phyloP scores from a whole-genome alignment of 2,888 invertebrate genomes.

The Suillia variegata region DNA sequence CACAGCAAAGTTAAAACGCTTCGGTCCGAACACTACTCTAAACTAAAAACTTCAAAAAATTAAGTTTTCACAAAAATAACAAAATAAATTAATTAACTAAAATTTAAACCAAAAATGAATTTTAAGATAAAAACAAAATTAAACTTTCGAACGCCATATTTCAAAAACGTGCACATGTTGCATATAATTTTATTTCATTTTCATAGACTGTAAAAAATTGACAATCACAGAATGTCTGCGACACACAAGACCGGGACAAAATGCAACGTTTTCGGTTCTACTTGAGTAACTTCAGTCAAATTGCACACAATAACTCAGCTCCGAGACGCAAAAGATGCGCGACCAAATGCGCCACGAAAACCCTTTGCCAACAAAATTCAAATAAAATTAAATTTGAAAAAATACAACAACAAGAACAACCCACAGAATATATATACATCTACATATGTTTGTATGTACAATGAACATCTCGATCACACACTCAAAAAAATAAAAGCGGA shows the following conservation, averaged over 20 bases:
- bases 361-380: slow-evolving; percentile 41
- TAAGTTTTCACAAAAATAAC: too few relatives aligned
- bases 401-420: not conserved
- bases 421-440: not conserved
- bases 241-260: too few relatives aligned
- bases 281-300: not conserved
- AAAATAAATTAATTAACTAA: too few relatives aligned
- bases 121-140: too few relatives aligned
- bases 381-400: slow-evolving; percentile 15
- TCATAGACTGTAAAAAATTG: slow-evolving; percentile 56
- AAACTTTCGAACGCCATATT: too few relatives aligned
- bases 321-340: slow-evolving; percentile 37
- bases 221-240: slow-evolving; percentile 24
- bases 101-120: too few relatives aligned
- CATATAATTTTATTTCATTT: slow-evolving; percentile 54
- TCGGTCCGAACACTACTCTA: too few relatives aligned
- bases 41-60: too few relatives aligned
- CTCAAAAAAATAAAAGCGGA: slow-evolving; percentile 38
- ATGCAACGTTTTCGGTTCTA: too few relatives aligned
- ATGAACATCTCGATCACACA: slow-evolving; percentile 20
- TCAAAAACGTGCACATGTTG: slow-evolving; percentile 42
- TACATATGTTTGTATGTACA: too few relatives aligned
- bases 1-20: too few relatives aligned
- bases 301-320: slow-evolving; percentile 50
- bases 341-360: slow-evolving; percentile 33